These are phyloP conservation scores for Pocillopora verrucosa DNA, from an alignment of 64 coral and sea anemone genomes.

Conservation along the genomic window DNA sequence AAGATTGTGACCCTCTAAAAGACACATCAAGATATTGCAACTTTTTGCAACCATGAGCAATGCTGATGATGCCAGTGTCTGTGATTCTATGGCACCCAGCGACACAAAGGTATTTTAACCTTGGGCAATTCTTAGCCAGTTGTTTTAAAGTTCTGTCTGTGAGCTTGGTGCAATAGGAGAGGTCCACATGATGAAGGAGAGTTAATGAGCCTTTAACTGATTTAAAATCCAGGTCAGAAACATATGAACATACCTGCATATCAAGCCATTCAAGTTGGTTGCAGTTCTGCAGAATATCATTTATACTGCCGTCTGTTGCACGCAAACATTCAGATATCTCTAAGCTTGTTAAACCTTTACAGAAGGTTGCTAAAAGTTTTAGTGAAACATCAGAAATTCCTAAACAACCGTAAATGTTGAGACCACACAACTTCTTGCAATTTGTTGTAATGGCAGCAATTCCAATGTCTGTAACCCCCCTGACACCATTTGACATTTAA, in stretches of 20 bases:
- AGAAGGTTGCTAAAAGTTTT: conserved; percentile 62
- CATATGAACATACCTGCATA: conserved; percentile 83
- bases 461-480: conserved; percentile 71
- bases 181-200: conserved; percentile 47
- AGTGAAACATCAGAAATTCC: conserved; percentile 83
- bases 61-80: conserved; percentile 55
- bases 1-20: conserved; percentile 76
- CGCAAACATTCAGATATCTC: conserved; percentile 79
- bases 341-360: conserved; percentile 49
- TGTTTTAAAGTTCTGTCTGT: conserved; percentile 62
- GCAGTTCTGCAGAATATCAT: conserved; percentile 76
- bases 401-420: conserved; percentile 81
- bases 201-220: not conserved
- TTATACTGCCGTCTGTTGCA: conserved; percentile 57
- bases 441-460: conserved; percentile 76
- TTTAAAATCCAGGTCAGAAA: conserved; percentile 69
- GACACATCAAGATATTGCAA: conserved; percentile 75
- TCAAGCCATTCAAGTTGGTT: conserved; percentile 42
- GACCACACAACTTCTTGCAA: conserved; percentile 39
- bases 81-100: conserved; percentile 83
- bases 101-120: conserved; percentile 55
- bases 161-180: conserved; percentile 79
- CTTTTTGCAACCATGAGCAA: conserved; percentile 44
- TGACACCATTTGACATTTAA: conserved; percentile 89
- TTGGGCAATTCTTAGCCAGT: conserved; percentile 33